A percentile compares a stretch with the other conserved stretches of the same genome.
phyloP scores from a whole-genome alignment of 1,140 invertebrate species.

The Heliconius melpomene region DNA sequence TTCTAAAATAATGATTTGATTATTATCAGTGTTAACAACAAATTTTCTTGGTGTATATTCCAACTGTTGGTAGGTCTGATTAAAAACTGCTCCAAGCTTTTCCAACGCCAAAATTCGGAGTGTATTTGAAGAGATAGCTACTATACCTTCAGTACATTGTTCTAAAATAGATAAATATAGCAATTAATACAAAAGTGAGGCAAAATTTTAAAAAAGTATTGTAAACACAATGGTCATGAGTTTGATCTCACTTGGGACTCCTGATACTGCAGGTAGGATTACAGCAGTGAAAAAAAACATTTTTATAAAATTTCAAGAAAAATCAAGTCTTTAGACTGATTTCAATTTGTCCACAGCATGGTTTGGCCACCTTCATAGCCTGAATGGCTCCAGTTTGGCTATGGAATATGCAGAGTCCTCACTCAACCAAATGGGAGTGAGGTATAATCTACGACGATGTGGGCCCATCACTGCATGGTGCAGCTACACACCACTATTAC shows the following conservation, averaged over 20 bases:
- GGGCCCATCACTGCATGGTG: slow-evolving; percentile 68
- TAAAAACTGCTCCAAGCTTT: slow-evolving; percentile 99
- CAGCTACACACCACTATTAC: slow-evolving; percentile 73
- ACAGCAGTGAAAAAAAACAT: not conserved
- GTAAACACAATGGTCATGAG: too few species aligned
- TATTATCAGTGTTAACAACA: slow-evolving; percentile 95
- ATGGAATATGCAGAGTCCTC: slow-evolving; percentile 78
- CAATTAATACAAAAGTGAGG: not conserved
- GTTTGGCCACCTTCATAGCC: slow-evolving; percentile 78
- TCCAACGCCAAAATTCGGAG: slow-evolving; percentile 98
- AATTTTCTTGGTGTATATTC: slow-evolving; percentile 98
- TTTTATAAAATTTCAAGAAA: not conserved
- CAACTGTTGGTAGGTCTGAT: slow-evolving; percentile 94
- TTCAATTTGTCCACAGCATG: slow-evolving; percentile 67
- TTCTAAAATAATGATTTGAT: slow-evolving; percentile 95
- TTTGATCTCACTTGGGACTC: too few species aligned
- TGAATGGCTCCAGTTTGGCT: slow-evolving; percentile 75
- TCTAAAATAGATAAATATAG: slow-evolving; percentile 79
- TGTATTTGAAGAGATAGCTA: slow-evolving; percentile 99
- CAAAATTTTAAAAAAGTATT: too few species aligned
- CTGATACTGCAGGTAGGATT: too few species aligned
- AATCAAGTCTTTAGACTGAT: not conserved
- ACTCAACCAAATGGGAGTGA: slow-evolving; percentile 64
- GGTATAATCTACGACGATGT: slow-evolving; percentile 72
- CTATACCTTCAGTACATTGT: slow-evolving; percentile 99